A percentile compares a stretch with the other conserved stretches of the same genome.
Conservation (phyloP, 1,140 invertebrate genomes). For the Drosophila albomicans region DNA sequence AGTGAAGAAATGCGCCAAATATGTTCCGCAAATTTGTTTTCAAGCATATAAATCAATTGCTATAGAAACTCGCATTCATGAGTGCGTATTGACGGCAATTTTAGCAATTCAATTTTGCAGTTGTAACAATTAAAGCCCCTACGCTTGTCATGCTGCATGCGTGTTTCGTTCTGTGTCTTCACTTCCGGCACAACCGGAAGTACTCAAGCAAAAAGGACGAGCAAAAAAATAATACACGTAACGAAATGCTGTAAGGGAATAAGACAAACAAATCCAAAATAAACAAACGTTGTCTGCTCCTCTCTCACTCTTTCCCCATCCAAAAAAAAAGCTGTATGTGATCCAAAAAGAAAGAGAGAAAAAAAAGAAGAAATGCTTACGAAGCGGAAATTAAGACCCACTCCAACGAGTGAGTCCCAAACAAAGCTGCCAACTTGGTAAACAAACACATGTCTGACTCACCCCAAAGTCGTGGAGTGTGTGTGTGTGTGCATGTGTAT, state of each 20-base stretch:
- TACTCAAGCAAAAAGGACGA: slow-evolving; percentile 68
- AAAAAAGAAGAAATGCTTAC: slow-evolving; percentile 69
- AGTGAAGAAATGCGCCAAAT: slow-evolving; percentile 22
- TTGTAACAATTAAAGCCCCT: slow-evolving; percentile 70
- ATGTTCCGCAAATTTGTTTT: slow-evolving; percentile 40
- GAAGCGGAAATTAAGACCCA: slow-evolving; percentile 81
- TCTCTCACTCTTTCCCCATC: background rate
- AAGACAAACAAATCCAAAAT: slow-evolving; percentile 72
- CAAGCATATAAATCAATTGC: slow-evolving; percentile 47
- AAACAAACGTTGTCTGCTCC: slow-evolving; percentile 56
- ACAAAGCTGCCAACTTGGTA: slow-evolving; percentile 81
- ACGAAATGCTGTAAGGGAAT: slow-evolving; percentile 46
- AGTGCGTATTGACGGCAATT: slow-evolving; percentile 4
- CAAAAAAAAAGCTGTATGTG: slow-evolving; percentile 42
- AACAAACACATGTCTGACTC: slow-evolving; percentile 80
- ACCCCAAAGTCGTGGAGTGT: background rate
- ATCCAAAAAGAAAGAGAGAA: slow-evolving; percentile 13
- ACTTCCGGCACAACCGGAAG: slow-evolving; percentile 76
- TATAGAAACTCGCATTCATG: slow-evolving; percentile 16
- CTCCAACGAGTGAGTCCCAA: slow-evolving; percentile 59
- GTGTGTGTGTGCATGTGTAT: slow-evolving; percentile 28
- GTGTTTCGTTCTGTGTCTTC: slow-evolving; percentile 45
- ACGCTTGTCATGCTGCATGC: slow-evolving; percentile 50
- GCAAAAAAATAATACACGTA: slow-evolving; percentile 36
- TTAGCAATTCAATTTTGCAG: slow-evolving; percentile 72